phyloP scores from a whole-genome alignment of 2,888 invertebrate species.

The Morinoia aosen region DNA sequence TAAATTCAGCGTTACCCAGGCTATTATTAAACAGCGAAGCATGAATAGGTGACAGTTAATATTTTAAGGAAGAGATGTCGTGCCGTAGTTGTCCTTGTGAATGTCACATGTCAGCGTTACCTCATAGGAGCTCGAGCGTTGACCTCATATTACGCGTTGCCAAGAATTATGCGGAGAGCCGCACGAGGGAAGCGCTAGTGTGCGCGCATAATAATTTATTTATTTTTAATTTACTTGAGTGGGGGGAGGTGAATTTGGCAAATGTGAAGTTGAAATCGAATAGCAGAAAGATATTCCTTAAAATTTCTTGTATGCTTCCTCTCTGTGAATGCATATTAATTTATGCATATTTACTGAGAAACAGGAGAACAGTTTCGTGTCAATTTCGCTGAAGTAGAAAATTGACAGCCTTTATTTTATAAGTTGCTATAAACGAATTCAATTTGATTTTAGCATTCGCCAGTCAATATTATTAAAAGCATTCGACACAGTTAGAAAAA shows the following conservation, averaged over 20 bases:
- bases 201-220: not conserved
- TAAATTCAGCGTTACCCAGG: no score
- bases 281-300: not conserved
- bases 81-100: not conserved
- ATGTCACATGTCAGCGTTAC: not conserved
- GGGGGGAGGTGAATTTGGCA: not conserved
- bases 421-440: not conserved
- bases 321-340: not conserved
- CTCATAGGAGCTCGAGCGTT: not conserved
- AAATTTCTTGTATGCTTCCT: not conserved
- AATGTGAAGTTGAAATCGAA: not conserved
- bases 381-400: not conserved
- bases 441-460: no score
- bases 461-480: no score
- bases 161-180: not conserved
- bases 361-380: not conserved
- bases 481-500: no score
- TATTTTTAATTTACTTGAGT: not conserved
- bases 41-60: not conserved
- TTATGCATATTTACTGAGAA: not conserved
- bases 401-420: not conserved
- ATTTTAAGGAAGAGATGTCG: not conserved
- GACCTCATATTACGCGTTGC: not conserved
- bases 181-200: not conserved
- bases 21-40: not conserved